Evolutionary conservation across 2,113 vertebrate genomes (phyloP).

Genomic region (Dromaius novaehollandiae): DNA sequence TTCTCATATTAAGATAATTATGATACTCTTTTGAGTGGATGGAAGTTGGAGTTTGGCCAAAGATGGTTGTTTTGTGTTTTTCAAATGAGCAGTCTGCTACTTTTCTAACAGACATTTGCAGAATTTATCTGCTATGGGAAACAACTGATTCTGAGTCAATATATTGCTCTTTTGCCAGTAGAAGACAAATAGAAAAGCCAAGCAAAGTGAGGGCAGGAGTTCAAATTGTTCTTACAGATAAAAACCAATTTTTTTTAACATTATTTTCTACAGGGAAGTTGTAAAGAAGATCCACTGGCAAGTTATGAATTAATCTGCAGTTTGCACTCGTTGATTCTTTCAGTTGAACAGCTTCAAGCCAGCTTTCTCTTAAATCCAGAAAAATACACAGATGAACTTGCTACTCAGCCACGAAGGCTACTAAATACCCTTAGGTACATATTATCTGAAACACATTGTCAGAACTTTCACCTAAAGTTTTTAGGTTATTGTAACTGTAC

Average conservation of each 20-base stretch:
- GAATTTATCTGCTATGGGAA: too few relatives aligned
- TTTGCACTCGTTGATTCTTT: conserved; percentile 89
- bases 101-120: too few relatives aligned
- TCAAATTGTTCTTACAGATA: not conserved
- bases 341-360: conserved; percentile 93
- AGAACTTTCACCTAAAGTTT: not conserved
- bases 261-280: conserved; percentile 64
- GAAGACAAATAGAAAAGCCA: too few relatives aligned
- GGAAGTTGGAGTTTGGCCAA: not conserved
- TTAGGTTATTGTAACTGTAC: not conserved
- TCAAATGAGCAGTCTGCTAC: not conserved
- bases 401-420: conserved; percentile 90
- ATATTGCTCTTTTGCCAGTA: too few relatives aligned
- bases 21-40: not conserved
- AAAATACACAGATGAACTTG: conserved; percentile 89
- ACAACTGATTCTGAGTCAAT: too few relatives aligned
- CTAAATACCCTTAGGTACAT: conserved; percentile 92
- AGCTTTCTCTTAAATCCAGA: conserved; percentile 91
- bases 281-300: conserved; percentile 78
- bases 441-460: not conserved
- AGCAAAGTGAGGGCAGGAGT: not conserved
- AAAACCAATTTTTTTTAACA: not conserved
- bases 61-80: not conserved
- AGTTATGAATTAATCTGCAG: conserved; percentile 90
- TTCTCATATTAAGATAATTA: not conserved